Base-by-base conservation (phyloP, 2,113 vertebrate genomes). In the Prunella fulvescens region DNA sequence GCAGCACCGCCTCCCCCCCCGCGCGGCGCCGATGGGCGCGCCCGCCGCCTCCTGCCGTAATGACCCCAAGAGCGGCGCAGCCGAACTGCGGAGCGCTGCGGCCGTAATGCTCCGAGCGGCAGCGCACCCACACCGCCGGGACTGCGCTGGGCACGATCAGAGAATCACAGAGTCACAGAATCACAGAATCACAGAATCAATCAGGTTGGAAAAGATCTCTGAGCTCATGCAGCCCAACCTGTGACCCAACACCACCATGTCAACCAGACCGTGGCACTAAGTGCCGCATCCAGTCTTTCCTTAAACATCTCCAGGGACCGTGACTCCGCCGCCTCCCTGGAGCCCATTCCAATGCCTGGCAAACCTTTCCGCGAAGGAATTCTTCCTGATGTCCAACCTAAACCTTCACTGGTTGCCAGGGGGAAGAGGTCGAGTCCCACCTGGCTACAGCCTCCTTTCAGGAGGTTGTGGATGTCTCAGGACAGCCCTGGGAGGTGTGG, bases 71-170 rank as follows among this genome's bases (percentile, higher is more conserved):
- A 91, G 40, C 58, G 40, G 77, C 84, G 81, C 40, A 8, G 0
- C 0, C 0, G 0, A 82, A 54, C 4, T 1, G n/a, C 3, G 10
- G 39, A 6, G 40, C 4, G 12, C 19, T 3, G 0, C 6, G 24
- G 82, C 92, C 92, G 92, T 84, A 94, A 57, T 81, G 69, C 73
- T 87, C 25, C 45, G 69, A 94, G 81, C 14, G 20, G 78, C 81
- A 39, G 90, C 90, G 92, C 77, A 66, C 3, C 6, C 0, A 25
- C 0, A 4, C 1, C 4, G 5, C 37, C 19, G n/a, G n/a, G n/a
- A 0, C 31, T 8, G 56, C 6, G 33, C 3, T 3, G 31, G 28
- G 69, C n/a, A 11, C 5, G 3, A 14, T 11, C 28, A 0, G 45
- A 7, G 77, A n/a, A n/a, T n/a, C n/a, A n/a, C n/a, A n/a, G n/a